A percentile compares a stretch with the other conserved stretches of the same genome.
These are phyloP conservation scores for Leptonema lineaticorne DNA, from an alignment of 1,140 invertebrate species.

Conservation along the genomic window DNA sequence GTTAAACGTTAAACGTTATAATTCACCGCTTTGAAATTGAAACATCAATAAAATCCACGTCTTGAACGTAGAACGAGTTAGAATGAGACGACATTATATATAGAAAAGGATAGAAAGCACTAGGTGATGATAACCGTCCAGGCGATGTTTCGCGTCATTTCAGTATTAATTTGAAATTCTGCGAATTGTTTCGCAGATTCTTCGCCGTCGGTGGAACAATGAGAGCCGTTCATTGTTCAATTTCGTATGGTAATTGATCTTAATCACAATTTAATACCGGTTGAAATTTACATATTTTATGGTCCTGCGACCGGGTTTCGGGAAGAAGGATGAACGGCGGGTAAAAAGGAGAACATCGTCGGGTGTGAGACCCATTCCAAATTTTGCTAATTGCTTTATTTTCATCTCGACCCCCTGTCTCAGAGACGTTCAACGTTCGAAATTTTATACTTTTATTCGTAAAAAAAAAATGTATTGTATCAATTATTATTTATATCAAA, in stretches of 20 bases:
- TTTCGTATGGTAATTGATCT: slow-evolving; percentile 15
- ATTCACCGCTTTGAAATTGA: background rate
- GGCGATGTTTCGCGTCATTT: background rate
- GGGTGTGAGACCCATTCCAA: too few species aligned
- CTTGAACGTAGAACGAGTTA: background rate
- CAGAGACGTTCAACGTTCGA: background rate
- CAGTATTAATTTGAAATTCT: slow-evolving; percentile 12
- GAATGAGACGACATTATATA: background rate
- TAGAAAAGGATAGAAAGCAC: background rate
- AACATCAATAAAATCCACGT: slow-evolving; percentile 12
- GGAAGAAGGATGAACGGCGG: background rate
- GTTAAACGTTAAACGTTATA: background rate
- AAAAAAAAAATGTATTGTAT: too few species aligned
- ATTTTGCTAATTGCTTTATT: slow-evolving; percentile 7
- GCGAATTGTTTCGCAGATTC: slow-evolving; percentile 16
- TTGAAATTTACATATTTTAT: slow-evolving; percentile 14
- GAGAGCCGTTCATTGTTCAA: slow-evolving; percentile 14
- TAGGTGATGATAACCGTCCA: background rate
- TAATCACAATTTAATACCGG: slow-evolving; percentile 19
- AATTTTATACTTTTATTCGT: background rate
- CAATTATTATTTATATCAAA: background rate
- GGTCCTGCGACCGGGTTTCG: background rate
- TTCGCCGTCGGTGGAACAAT: slow-evolving; percentile 5
- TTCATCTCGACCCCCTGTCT: background rate
- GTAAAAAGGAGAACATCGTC: background rate